These are phyloP conservation scores for Dicerorhinus sumatrensis DNA, from an alignment of 2,113 vertebrate genomes.

Conservation along the genomic window DNA sequence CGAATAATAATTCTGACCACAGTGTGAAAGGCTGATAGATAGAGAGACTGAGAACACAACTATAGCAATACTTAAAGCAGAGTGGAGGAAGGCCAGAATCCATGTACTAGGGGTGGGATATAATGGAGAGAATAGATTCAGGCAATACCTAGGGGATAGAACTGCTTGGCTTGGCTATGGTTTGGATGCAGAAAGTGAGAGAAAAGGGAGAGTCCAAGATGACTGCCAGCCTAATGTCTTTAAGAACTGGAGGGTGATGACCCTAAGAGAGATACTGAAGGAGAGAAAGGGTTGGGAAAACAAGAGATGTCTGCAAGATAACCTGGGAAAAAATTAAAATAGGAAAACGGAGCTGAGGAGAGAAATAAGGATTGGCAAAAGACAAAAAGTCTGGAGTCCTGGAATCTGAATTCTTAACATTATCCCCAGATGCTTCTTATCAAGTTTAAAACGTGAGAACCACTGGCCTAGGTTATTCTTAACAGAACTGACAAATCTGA, in stretches of 20 bases:
- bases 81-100: background rate
- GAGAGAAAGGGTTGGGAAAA: background rate
- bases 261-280: background rate
- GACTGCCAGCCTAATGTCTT: background rate
- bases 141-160: background rate
- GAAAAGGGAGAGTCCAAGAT: background rate
- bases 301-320: background rate
- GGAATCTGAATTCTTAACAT: background rate
- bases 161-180: background rate
- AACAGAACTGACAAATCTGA: background rate
- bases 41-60: background rate
- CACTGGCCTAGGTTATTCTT: background rate
- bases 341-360: background rate
- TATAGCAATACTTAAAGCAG: background rate
- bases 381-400: background rate
- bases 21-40: background rate
- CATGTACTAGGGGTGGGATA: accelerated
- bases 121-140: too few relatives aligned
- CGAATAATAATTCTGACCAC: background rate
- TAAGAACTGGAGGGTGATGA: background rate
- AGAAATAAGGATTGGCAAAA: background rate
- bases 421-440: background rate
- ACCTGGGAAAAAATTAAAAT: background rate
- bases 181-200: background rate
- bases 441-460: background rate